Base-by-base conservation (phyloP, 2,797 vertebrate genomes). In the Cichlasoma orientale region DNA sequence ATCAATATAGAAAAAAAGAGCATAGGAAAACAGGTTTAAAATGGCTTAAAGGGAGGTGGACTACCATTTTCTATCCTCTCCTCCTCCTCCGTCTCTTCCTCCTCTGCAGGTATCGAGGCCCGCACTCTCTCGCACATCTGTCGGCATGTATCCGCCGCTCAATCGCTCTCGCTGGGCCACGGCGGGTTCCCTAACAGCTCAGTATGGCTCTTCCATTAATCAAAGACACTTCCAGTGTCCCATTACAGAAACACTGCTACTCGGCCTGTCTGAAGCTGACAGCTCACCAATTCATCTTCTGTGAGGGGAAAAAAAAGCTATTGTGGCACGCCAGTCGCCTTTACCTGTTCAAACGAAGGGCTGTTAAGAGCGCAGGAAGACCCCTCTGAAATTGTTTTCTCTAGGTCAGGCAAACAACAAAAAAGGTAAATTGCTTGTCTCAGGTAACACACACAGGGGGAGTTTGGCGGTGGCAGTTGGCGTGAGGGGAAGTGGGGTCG, bases 201-300 rank as follows among this genome's bases (percentile, higher is more conserved):
- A 78, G 91, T 90, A 76, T 95, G 95, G 94, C 92, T 92, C 95
- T 96, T 96, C 94, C 96, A 98, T 98, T 97, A 96, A 97, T 98
- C 97, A 98, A 96, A 97, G 97, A 96, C 97, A 96, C 95, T 97
- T 97, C 96, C 96, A 96, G 94, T 97, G 97, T 97, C 97, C 97
- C 96, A 95, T 97, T 97, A 97, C 97, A 98, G 97, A 97, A 97
- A 94, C 96, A 95, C 93, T 84, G 95, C 96, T 95, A 95, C 96
- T 95, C 94, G 70, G 94, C 95, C 97, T 97, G 97, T 97, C 97
- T 96, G 92, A 80, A 47, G 82, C 96, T 96, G 97, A 96, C 97
- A 97, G 95, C 96, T 96, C 83, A 88, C 96, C 96, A 96, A 97
- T 98, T 96, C 96, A 96, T 98, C 98, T 97, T 97, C 95, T 85